Evolutionary conservation across 2,888 invertebrate genomes (phyloP).

Genomic region (Stramonita haemastoma): DNA sequence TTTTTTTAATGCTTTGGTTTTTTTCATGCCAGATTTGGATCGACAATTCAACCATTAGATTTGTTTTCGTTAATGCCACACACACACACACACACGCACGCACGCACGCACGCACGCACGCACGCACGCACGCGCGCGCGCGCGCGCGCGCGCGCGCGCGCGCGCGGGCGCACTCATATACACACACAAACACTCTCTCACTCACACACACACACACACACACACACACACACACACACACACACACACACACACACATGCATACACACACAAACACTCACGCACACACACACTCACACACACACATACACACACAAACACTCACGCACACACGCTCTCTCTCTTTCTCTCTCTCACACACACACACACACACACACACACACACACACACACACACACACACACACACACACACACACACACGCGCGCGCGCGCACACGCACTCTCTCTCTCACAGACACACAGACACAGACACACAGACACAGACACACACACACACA

Average conservation of each 20-base stretch:
- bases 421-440: neutral
- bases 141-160: neutral
- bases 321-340: neutral
- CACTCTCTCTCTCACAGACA: neutral
- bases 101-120: neutral
- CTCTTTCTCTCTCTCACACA: too few relatives aligned
- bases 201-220: neutral
- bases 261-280: neutral
- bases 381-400: neutral
- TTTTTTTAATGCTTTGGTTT: too few relatives aligned
- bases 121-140: neutral
- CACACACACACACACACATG: neutral
- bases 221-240: neutral
- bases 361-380: neutral
- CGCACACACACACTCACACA: neutral
- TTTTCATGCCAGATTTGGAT: too few relatives aligned
- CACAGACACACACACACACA: slow-evolving; percentile 1
- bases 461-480: neutral
- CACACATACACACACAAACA: neutral
- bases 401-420: neutral
- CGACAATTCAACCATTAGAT: too few relatives aligned
- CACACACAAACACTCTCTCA: too few relatives aligned
- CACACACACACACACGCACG: neutral
- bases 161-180: too few relatives aligned
- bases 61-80: neutral